Base-by-base conservation (phyloP, 2,797 vertebrate species). In the Myiothlypis coronata region DNA sequence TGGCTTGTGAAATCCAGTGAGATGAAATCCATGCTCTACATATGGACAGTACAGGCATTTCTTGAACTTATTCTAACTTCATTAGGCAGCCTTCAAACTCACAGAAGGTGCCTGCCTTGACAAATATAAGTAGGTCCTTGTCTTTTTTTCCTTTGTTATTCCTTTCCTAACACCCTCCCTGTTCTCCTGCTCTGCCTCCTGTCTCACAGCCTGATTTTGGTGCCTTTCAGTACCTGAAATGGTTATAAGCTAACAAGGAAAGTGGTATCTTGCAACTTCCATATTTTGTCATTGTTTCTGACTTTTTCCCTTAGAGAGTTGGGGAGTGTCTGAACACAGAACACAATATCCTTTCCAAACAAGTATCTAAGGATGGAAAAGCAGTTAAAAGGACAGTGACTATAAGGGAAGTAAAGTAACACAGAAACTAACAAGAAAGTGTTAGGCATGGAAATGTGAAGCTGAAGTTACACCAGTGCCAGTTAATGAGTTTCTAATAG, bases 11-110 rank as follows among this genome's bases (percentile, higher is more conserved):
- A 96, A 92, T 80, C 64, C 49, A 56, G 44, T 7, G 59, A 92
- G 93, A 95, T 92, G 87, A 95, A 96, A 94, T 69, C 83, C 95
- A 87, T 96, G 95, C 84, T 92, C 61, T 88, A 67, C 60, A n/a
- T 75, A 64, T 68, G 72, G 91, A 68, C 77, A 71, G 71, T 70
- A 21, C 49, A 85, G 43, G 44, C 75, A 89, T 93, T 94, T 95
- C 67, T 94, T 94, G 65, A 90, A 63, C 50, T 68, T 81, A 79
- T 24, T 85, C 82, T 75, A 46, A 80, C 68, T 93, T 68, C 30
- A 34, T 68, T 70, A 82, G 64, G 60, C 81, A 78, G 72, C 70
- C n/a, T 75, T 83, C 63, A 52, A 61, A 30, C 20, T 59, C 47
- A 17, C 8, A 37, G 49, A 94, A 87, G 55, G 57, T 79, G 55